Base-by-base conservation (phyloP, 2,888 invertebrate genomes). In the Drepana falcataria region DNA sequence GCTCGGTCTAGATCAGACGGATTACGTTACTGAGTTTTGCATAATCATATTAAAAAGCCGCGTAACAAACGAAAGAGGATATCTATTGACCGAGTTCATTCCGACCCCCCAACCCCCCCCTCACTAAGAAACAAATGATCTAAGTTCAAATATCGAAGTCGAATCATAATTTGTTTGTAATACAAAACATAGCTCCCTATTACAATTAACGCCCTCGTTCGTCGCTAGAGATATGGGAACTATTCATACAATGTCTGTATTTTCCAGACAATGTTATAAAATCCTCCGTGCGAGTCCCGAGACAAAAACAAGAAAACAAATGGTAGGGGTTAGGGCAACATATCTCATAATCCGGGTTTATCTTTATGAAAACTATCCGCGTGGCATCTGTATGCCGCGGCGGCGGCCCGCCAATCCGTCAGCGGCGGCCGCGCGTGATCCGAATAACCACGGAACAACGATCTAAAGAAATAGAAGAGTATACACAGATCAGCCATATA, bases 281-380 rank as follows among this genome's bases (percentile, higher is more conserved):
- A 44, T 40, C 44, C 9, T 44, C 44, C 44, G 7, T 7, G 40
- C 40, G 40, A 6, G 7, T 40, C 40, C 40, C 44, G 6, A 51
- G 48, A 52, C 21, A 35, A 56, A 55, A 53, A 60, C 69, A 67
- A 69, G 68, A 69, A 70, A 69, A 44, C 44, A 44, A 44, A 44
- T 44, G 44, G 44, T 44, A 7, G 44, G 44, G 44, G 44, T 44
- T 44, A 44, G 44, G 44, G 44, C 44, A 62, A 60, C 80, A 79
- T 81, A 75, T 73, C 79, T 82, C 81, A 81, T 83, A 83, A 83
- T 81, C 79, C 81, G 52, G 69, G 79, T 75, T 72, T 79, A 83
- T 83, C 82, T 83, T 81, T 83, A 79, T 81, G 82, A 81, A 80
- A 81, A 80, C 80, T 81, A 81, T 79, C 76, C 73, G 66, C 48